Evolutionary conservation across 2,797 vertebrate species (phyloP), one percentile per base, ranked within the genome.

Genomic region (Simalia tracyae): DNA sequence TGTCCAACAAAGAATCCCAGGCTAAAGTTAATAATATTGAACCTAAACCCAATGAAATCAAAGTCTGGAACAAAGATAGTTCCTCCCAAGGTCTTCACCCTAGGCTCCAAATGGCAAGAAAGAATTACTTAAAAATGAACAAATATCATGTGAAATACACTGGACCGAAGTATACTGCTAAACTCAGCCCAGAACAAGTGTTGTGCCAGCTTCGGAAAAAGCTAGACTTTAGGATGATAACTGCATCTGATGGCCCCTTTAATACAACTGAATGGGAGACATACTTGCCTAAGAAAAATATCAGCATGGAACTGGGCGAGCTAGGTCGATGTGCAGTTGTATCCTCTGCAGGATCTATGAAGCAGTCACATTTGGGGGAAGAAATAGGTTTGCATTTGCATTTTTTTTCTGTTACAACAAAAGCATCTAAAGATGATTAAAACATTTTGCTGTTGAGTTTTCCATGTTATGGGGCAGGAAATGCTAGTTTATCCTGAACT

Each of bases 321-420:
- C 96, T 98, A 92, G 95, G 92, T 89, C 96, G 1, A 6, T 98
- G 98, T 92, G 98, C 98, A 60, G 97, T 98, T 0, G 98, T 98
- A 59, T 97, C 98, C 8, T 98, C 98, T 24, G 98, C 98, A 0
- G 98, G 98, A 87, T 97, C 98, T 91, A 93, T 98, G 94, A 97
- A 97, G 89, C 96, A 94, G 60, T 98, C 98, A 72, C 95, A 3
- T 22, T 76, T 98, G 87, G 98, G 98, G 89, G 90, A 5, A 89
- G 98, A 98, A 96, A 98, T 98, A 96, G 98, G 98, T 98, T 95
- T 90, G 97, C 95, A 93, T 93, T 81, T 81, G 19, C 46, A 4
- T 89, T 86, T 90, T 91, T 42, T 76, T 87, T 2, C 68, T 91
- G 15, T 14, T 66, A 76, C 87, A 0, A 91, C 72, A 9, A 15